Conservation (phyloP, 1,140 invertebrate genomes). For the Calliphora vicina region DNA sequence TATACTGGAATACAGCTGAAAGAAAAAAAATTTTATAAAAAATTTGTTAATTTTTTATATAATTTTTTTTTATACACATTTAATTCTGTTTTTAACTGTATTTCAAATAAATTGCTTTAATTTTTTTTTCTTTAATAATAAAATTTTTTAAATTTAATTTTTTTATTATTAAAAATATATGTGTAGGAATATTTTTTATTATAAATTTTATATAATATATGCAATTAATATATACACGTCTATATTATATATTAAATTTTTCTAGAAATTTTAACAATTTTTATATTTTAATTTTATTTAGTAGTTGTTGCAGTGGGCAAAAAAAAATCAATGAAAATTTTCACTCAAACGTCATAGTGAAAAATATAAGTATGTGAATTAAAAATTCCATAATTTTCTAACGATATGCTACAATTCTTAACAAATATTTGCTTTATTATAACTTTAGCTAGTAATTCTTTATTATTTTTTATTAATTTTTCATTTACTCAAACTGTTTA, state of each 20-base stretch:
- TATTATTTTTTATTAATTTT: neutral
- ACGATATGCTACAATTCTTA: neutral
- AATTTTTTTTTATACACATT: slow-evolving; percentile 13
- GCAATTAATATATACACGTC: neutral
- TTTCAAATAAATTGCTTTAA: neutral
- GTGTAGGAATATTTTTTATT: neutral
- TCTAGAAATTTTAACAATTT: neutral
- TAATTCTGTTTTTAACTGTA: neutral
- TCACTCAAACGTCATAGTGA: neutral
- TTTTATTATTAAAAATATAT: neutral
- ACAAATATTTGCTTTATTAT: neutral
- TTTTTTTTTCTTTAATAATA: neutral
- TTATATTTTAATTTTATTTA: neutral
- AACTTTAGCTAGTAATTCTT: neutral
- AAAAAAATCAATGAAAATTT: slow-evolving; percentile 9
- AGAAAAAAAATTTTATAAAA: slow-evolving; percentile 28
- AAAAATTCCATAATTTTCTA: slow-evolving; percentile 12
- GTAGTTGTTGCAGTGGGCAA: neutral
- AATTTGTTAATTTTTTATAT: slow-evolving; percentile 25
- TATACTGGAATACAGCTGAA: slow-evolving; percentile 25
- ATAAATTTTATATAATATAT: neutral
- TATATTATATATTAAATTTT: neutral
- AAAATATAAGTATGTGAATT: neutral
- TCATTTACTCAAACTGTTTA: neutral
- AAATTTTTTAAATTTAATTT: neutral